Evolutionary conservation across 2,113 vertebrate genomes (phyloP).

Genomic region (Eleginops maclovinus): DNA sequence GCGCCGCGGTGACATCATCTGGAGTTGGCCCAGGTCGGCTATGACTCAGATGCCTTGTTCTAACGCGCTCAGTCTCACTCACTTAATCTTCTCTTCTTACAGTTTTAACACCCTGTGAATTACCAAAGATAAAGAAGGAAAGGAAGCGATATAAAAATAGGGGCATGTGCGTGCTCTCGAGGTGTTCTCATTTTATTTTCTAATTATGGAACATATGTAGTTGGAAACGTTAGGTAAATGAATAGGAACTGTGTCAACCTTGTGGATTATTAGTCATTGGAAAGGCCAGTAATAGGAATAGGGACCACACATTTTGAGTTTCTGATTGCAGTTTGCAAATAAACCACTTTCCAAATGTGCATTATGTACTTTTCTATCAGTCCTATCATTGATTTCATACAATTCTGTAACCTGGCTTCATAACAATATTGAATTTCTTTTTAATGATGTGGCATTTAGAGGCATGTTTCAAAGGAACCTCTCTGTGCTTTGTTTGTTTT

Average conservation of each 20-base stretch:
- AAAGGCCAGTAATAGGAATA: constrained; percentile 40
- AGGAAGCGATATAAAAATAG: constrained; percentile 58
- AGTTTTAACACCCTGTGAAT: constrained; percentile 68
- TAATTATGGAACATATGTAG: constrained; percentile 53
- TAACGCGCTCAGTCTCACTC: background rate
- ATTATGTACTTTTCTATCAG: constrained; percentile 8
- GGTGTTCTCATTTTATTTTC: constrained; percentile 44
- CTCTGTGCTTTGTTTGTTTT: background rate
- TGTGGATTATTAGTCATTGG: constrained; percentile 49
- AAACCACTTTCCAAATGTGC: constrained; percentile 25
- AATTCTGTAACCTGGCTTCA: constrained; percentile 14
- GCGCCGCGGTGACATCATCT: constrained; percentile 51
- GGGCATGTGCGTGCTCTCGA: background rate
- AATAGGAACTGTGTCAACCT: constrained; percentile 43
- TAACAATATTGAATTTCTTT: constrained; percentile 3
- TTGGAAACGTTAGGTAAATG: constrained; percentile 46
- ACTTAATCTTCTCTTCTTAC: constrained; percentile 40
- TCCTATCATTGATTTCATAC: background rate
- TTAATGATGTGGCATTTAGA: background rate
- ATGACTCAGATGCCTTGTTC: constrained; percentile 56
- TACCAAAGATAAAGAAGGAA: constrained; percentile 49
- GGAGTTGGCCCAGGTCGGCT: constrained; percentile 16
- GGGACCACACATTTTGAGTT: constrained; percentile 22
- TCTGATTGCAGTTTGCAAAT: constrained; percentile 28
- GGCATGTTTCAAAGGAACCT: background rate